Evolutionary conservation across 2,888 invertebrate genomes (phyloP).

Genomic region (Dicyrtoma fusca): DNA sequence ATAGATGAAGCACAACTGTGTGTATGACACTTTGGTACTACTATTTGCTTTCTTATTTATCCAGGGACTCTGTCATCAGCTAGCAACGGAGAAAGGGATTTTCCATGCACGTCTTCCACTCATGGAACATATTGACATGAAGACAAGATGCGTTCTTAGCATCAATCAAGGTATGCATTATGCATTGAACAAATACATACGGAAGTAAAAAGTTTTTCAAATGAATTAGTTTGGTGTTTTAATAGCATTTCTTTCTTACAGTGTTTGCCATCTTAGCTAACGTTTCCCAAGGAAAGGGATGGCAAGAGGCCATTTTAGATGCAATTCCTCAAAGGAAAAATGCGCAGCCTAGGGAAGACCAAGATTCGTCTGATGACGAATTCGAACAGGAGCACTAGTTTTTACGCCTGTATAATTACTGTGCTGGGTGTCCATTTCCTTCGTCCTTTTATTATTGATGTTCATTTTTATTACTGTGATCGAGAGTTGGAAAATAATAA

Average conservation of each 20-base stretch:
- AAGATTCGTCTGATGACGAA: slow-evolving; percentile 20
- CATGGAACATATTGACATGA: slow-evolving; percentile 85
- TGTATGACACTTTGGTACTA: too few relatives aligned
- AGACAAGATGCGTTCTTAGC: slow-evolving; percentile 88
- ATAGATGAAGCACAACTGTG: too few relatives aligned
- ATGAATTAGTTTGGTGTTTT: not conserved
- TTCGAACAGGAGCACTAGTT: slow-evolving; percentile 2
- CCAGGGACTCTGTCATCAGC: slow-evolving; percentile 80
- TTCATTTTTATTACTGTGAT: not conserved
- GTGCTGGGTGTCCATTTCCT: too few relatives aligned
- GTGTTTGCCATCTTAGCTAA: slow-evolving; percentile 82
- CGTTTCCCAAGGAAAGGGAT: slow-evolving; percentile 75
- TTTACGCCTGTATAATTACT: too few relatives aligned
- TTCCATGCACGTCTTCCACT: slow-evolving; percentile 85
- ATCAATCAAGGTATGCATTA: slow-evolving; percentile 86
- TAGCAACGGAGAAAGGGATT: slow-evolving; percentile 78
- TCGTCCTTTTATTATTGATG: not conserved
- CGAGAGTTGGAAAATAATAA: too few relatives aligned
- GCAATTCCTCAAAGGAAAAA: slow-evolving; percentile 79
- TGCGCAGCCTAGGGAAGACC: slow-evolving; percentile 59
- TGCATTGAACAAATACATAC: too few relatives aligned
- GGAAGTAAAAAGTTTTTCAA: too few relatives aligned
- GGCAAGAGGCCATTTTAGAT: slow-evolving; percentile 77
- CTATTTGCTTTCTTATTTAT: not conserved
- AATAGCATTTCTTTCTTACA: too few relatives aligned